Conservation (phyloP, 2,797 vertebrate species). For the Lithobates pipiens region DNA sequence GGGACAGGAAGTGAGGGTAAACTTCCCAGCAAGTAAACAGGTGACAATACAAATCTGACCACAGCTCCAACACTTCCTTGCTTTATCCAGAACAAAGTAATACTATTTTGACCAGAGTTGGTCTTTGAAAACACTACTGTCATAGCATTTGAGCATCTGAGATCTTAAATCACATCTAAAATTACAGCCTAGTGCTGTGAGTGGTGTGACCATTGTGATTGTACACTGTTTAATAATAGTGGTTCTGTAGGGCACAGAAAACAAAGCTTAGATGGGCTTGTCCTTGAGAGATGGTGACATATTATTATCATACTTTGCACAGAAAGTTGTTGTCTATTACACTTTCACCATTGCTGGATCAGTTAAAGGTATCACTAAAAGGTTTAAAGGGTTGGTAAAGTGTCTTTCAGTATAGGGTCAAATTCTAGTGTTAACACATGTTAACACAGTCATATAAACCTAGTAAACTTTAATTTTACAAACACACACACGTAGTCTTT, state of each 20-base stretch:
- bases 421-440: too few relatives aligned
- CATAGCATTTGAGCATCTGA: neutral
- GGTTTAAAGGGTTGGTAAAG: too few relatives aligned
- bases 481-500: too few relatives aligned
- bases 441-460: too few relatives aligned
- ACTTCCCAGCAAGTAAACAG: neutral
- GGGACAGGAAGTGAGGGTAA: neutral
- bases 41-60: neutral
- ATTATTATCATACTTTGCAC: constrained; percentile 80
- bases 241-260: constrained; percentile 67
- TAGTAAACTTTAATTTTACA: too few relatives aligned
- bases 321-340: too few relatives aligned
- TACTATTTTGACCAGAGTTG: neutral
- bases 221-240: constrained; percentile 39
- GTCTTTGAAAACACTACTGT: neutral
- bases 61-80: too few relatives aligned
- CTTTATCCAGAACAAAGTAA: neutral
- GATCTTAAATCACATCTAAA: neutral
- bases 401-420: too few relatives aligned
- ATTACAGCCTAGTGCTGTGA: neutral
- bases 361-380: too few relatives aligned
- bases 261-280: constrained; percentile 69
- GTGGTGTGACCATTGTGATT: constrained; percentile 1
- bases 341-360: too few relatives aligned
- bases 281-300: constrained; percentile 70